phyloP scores from a whole-genome alignment of 2,113 vertebrate genomes.

The Larimichthys crocea region DNA sequence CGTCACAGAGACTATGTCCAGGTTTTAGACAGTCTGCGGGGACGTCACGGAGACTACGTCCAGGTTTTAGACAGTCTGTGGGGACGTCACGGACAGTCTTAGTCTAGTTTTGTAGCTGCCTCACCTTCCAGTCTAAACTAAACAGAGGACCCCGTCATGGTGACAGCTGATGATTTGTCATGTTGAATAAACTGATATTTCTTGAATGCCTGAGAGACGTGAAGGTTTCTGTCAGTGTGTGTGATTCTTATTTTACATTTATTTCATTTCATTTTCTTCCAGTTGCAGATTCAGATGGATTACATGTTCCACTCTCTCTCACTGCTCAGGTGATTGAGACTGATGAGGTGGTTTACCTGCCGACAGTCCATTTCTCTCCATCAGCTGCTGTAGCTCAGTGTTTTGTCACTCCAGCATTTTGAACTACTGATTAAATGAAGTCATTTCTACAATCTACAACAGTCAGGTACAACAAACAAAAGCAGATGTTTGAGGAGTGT shows the following conservation, averaged over 20 bases:
- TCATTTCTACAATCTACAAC: too few species aligned
- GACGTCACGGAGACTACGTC: too few species aligned
- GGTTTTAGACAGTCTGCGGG: too few species aligned
- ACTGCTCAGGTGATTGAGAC: conserved; percentile 20
- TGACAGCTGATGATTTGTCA: neutral
- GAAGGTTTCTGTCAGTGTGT: neutral
- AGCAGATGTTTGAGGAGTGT: too few species aligned
- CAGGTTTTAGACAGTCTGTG: too few species aligned
- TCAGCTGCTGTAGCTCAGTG: neutral
- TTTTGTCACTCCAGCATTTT: neutral
- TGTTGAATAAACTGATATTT: conserved; percentile 4
- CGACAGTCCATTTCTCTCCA: neutral
- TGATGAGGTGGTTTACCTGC: neutral
- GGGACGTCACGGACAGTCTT: too few species aligned
- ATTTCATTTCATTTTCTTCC: too few species aligned
- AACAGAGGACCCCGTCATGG: too few species aligned
- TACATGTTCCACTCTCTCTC: neutral
- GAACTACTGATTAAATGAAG: too few species aligned
- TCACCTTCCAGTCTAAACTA: neutral
- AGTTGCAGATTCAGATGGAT: conserved; percentile 12
- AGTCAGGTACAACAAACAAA: too few species aligned
- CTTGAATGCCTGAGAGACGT: neutral
- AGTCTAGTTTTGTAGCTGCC: too few species aligned
- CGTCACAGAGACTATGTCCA: too few species aligned
- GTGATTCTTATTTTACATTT: neutral